phyloP scores from a whole-genome alignment of 2,797 vertebrate species.

The Pseudochromis fuscus region DNA sequence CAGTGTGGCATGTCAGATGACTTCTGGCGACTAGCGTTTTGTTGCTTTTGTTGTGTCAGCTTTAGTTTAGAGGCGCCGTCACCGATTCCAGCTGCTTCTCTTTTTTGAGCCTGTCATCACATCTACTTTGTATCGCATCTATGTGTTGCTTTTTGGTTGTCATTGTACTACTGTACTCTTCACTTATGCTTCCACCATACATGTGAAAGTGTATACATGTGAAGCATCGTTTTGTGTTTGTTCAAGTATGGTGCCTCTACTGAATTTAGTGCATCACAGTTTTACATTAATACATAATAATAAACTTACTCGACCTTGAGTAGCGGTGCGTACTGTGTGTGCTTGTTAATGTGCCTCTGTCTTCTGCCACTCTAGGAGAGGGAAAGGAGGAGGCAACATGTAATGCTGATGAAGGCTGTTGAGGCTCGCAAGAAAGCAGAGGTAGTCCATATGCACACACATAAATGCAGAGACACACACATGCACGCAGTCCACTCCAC shows the following conservation, averaged over 20 bases:
- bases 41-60: slow-evolving; percentile 82
- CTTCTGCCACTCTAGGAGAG: slow-evolving; percentile 91
- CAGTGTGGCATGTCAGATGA: slow-evolving; percentile 66
- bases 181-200: slow-evolving; percentile 86
- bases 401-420: slow-evolving; percentile 99
- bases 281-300: slow-evolving; percentile 69
- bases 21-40: slow-evolving; percentile 75
- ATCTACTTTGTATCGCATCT: slow-evolving; percentile 94
- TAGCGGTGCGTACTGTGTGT: slow-evolving; percentile 38
- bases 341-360: slow-evolving; percentile 74
- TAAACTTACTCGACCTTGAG: slow-evolving; percentile 68
- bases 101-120: slow-evolving; percentile 94
- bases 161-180: slow-evolving; percentile 89
- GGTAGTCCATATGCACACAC: slow-evolving; percentile 82
- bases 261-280: slow-evolving; percentile 72
- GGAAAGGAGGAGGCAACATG: slow-evolving; percentile 96
- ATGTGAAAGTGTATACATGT: slow-evolving; percentile 82
- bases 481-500: slow-evolving; percentile 54
- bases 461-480: slow-evolving; percentile 55
- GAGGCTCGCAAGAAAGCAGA: slow-evolving; percentile 99
- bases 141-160: slow-evolving; percentile 93
- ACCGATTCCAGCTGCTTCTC: slow-evolving; percentile 94
- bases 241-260: slow-evolving; percentile 76
- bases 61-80: slow-evolving; percentile 90
- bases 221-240: slow-evolving; percentile 82